These are phyloP conservation scores for Apogon hyalosoma DNA, from an alignment of 2,797 vertebrate species.

Conservation along the genomic window DNA sequence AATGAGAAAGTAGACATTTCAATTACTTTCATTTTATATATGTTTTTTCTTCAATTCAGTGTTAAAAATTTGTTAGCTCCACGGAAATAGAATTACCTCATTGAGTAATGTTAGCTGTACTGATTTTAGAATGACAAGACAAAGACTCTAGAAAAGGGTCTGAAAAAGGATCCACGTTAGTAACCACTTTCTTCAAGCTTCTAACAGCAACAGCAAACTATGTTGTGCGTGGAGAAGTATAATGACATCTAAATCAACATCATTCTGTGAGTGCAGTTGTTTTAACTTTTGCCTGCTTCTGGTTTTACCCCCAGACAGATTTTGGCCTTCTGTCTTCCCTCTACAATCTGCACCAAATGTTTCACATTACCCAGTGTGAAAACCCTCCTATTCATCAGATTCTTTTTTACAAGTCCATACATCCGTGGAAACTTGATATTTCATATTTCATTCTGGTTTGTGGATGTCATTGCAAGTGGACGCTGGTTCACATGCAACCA, in stretches of 20 bases:
- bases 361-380: slow-evolving; percentile 99
- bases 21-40: too few relatives aligned
- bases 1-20: too few relatives aligned
- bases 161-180: slow-evolving; percentile 47
- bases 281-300: slow-evolving; percentile 89
- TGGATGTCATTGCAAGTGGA: slow-evolving; percentile 97
- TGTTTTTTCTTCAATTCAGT: too few relatives aligned
- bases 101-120: too few relatives aligned
- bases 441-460: slow-evolving; percentile 99
- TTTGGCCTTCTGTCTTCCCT: slow-evolving; percentile 86
- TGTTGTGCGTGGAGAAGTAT: slow-evolving; percentile 58
- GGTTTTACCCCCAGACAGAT: slow-evolving; percentile 89
- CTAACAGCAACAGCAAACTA: slow-evolving; percentile 43
- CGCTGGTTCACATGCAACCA: slow-evolving; percentile 97
- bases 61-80: too few relatives aligned
- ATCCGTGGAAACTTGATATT: slow-evolving; percentile 99
- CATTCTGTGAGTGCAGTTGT: slow-evolving; percentile 82
- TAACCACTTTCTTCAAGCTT: slow-evolving; percentile 49
- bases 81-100: too few relatives aligned
- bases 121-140: too few relatives aligned
- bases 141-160: too few relatives aligned
- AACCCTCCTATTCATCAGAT: slow-evolving; percentile 96
- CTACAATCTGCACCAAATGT: slow-evolving; percentile 98
- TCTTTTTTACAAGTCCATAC: slow-evolving; percentile 98
- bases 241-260: slow-evolving; percentile 89